A percentile compares a stretch with the other conserved stretches of the same genome.
phyloP scores from a whole-genome alignment of 2,113 vertebrate genomes.

The Melanotaenia duboulayi region DNA sequence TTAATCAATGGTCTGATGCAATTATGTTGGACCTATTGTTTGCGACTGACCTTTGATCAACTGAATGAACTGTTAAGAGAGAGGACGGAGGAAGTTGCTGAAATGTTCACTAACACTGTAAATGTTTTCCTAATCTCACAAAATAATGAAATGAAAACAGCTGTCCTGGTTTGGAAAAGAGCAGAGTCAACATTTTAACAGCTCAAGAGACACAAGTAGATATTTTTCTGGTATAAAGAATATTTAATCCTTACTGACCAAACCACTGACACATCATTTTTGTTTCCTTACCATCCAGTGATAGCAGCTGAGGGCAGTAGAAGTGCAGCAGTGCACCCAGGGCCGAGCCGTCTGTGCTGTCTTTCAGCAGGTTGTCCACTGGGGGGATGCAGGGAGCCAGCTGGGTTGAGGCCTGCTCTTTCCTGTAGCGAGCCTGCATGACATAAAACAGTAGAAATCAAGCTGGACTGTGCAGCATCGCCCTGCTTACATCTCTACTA shows the following conservation, averaged over 20 bases:
- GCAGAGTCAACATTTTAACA: not conserved
- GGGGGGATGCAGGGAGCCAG: slow-evolving; percentile 91
- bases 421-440: slow-evolving; percentile 92
- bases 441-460: not conserved
- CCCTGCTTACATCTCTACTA: not conserved
- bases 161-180: not conserved
- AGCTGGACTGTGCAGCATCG: not conserved
- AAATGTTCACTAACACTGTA: too few relatives aligned
- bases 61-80: not conserved
- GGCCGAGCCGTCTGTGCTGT: slow-evolving; percentile 93
- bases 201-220: not conserved
- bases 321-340: slow-evolving; percentile 94
- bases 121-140: too few relatives aligned
- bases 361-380: slow-evolving; percentile 95
- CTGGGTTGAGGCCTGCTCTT: slow-evolving; percentile 89
- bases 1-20: slow-evolving; percentile 41
- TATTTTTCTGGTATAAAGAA: slow-evolving; percentile 1
- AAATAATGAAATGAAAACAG: not conserved
- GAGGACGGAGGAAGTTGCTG: too few relatives aligned
- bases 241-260: not conserved
- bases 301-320: slow-evolving; percentile 92
- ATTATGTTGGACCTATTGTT: slow-evolving; percentile 34
- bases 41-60: slow-evolving; percentile 15
- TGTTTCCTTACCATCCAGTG: slow-evolving; percentile 85
- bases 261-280: not conserved